phyloP scores from a whole-genome alignment of 2,797 vertebrate species.

The Urocyon cinereoargenteus region DNA sequence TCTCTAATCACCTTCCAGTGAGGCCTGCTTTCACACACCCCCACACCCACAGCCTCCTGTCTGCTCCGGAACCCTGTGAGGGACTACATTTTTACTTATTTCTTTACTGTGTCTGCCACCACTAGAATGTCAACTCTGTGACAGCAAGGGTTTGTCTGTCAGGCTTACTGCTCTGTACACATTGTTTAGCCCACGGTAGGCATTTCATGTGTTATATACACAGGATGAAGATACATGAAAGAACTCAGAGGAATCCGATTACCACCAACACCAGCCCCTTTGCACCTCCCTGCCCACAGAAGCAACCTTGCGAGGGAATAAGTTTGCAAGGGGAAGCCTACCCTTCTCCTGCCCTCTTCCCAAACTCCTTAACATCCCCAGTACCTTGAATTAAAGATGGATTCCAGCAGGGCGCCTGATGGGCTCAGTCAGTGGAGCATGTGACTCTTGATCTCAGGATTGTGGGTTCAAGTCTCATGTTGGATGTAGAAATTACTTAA shows the following conservation, averaged over 20 bases:
- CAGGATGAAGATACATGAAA: not conserved
- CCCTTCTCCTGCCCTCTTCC: not conserved
- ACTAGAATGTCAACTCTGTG: not conserved
- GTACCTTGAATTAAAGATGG: not conserved
- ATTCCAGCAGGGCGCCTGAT: not conserved
- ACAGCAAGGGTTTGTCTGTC: not conserved
- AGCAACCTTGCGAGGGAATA: not conserved
- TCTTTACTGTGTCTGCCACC: not conserved
- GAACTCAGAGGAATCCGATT: not conserved
- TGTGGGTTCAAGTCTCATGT: not conserved
- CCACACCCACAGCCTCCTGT: not conserved
- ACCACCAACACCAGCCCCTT: not conserved
- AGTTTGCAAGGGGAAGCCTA: not conserved
- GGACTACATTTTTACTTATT: not conserved
- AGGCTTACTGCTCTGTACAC: not conserved
- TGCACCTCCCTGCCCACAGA: not conserved
- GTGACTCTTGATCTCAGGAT: not conserved
- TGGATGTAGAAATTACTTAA: not conserved
- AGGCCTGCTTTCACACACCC: not conserved
- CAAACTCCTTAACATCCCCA: not conserved
- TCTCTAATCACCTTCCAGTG: not conserved
- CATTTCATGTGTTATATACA: not conserved
- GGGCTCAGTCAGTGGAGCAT: not conserved
- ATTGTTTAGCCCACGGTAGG: not conserved
- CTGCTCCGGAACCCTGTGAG: not conserved